These are phyloP conservation scores for Ardeotis arabs DNA, from an alignment of 2,113 vertebrate genomes.

Conservation along the genomic window DNA sequence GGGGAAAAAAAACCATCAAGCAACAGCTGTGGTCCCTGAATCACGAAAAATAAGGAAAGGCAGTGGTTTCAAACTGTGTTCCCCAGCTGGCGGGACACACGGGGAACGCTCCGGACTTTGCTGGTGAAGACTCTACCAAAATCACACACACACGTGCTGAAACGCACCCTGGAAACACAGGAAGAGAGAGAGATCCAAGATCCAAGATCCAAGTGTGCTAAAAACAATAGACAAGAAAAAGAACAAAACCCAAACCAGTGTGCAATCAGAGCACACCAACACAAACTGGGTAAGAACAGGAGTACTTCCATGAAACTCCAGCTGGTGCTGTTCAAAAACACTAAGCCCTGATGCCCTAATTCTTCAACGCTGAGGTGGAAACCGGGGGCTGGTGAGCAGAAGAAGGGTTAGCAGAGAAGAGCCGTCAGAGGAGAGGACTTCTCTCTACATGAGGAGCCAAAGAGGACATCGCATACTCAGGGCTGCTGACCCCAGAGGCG, in stretches of 20 bases:
- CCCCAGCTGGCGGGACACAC: background rate
- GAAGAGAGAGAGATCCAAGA: background rate
- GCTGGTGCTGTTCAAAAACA: background rate
- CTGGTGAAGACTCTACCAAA: background rate
- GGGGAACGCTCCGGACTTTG: background rate
- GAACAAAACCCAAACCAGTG: background rate
- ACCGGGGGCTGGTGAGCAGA: background rate
- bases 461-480: rapidly evolving
- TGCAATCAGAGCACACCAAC: background rate
- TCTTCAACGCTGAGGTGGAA: background rate
- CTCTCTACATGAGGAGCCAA: background rate
- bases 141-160: background rate
- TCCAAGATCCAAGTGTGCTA: background rate
- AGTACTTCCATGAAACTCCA: background rate
- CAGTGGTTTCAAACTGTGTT: background rate
- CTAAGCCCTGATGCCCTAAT: background rate
- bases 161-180: background rate
- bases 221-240: background rate
- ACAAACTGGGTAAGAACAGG: background rate
- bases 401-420: background rate
- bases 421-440: background rate
- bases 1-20: background rate
- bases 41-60: background rate
- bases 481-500: background rate
- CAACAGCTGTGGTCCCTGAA: background rate